These are phyloP conservation scores for Canis aureus DNA, from an alignment of 2,113 vertebrate species.

Conservation along the genomic window DNA sequence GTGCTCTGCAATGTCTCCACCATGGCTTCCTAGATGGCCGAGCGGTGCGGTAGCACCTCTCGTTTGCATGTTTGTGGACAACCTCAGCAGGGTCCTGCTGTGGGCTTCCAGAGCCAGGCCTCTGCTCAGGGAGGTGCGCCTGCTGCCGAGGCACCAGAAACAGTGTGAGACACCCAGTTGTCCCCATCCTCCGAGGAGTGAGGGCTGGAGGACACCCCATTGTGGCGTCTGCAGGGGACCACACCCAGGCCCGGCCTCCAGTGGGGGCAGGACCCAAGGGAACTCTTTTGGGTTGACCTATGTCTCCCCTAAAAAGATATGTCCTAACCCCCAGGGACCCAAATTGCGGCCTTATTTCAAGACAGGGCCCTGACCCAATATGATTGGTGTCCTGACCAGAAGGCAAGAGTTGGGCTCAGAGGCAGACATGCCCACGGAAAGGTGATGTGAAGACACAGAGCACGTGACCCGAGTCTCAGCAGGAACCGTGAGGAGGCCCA, in stretches of 20 bases:
- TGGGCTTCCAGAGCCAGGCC: not conserved
- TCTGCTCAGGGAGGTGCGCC: not conserved
- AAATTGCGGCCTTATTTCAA: not conserved
- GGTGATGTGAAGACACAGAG: not conserved
- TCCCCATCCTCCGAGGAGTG: not conserved
- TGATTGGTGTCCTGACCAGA: too few species aligned
- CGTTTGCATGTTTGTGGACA: not conserved
- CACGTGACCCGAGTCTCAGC: too few species aligned
- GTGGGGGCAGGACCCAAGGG: not conserved
- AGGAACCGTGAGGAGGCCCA: too few species aligned
- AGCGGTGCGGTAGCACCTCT: not conserved
- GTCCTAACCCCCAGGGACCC: not conserved
- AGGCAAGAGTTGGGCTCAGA: not conserved
- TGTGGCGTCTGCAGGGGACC: too few species aligned
- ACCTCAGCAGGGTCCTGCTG: not conserved
- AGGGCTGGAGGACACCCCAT: not conserved
- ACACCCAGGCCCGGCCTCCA: too few species aligned
- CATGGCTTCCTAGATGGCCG: not conserved
- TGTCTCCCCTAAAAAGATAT: not conserved
- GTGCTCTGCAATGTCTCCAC: not conserved
- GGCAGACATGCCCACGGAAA: not conserved
- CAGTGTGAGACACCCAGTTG: not conserved
- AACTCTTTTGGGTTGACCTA: not conserved
- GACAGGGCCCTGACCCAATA: too few species aligned
- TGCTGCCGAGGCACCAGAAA: not conserved